These are phyloP conservation scores for Phasia obesa DNA, from an alignment of 2,888 invertebrate species.

Conservation along the genomic window DNA sequence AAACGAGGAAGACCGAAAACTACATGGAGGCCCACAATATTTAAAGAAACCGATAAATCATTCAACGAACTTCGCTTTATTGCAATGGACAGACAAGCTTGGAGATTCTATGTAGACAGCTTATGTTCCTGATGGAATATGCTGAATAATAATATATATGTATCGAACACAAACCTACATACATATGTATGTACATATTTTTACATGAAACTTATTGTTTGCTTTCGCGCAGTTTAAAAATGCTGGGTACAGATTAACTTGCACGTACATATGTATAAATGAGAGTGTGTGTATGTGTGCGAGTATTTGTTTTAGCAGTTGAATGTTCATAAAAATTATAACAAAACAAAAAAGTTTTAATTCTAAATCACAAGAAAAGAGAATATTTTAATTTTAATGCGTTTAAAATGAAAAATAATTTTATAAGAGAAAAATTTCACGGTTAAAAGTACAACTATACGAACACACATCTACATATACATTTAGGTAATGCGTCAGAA, in stretches of 20 bases:
- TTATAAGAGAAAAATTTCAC: conserved; percentile 43
- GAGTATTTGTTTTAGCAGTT: conserved; percentile 19
- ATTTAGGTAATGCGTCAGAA: background rate
- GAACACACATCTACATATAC: background rate
- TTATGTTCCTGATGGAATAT: too few species aligned
- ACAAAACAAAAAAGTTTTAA: conserved; percentile 48
- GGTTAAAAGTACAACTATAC: conserved; percentile 17
- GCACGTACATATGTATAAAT: conserved; percentile 1
- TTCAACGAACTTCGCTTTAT: too few species aligned
- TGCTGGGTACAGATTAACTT: conserved; percentile 2
- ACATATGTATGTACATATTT: too few species aligned
- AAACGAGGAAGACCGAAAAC: too few species aligned
- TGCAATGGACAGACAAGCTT: too few species aligned
- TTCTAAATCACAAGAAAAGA: conserved; percentile 54
- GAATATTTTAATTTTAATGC: conserved; percentile 58
- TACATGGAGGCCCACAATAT: too few species aligned
- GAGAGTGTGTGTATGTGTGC: background rate
- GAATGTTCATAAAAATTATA: conserved; percentile 31
- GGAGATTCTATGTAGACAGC: too few species aligned
- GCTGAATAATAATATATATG: too few species aligned
- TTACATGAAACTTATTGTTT: too few species aligned
- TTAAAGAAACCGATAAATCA: too few species aligned
- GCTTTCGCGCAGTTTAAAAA: background rate
- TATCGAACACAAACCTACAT: too few species aligned
- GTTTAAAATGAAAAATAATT: conserved; percentile 51